Conservation (phyloP, 2,888 invertebrate genomes). For the Apamea epomidion region DNA sequence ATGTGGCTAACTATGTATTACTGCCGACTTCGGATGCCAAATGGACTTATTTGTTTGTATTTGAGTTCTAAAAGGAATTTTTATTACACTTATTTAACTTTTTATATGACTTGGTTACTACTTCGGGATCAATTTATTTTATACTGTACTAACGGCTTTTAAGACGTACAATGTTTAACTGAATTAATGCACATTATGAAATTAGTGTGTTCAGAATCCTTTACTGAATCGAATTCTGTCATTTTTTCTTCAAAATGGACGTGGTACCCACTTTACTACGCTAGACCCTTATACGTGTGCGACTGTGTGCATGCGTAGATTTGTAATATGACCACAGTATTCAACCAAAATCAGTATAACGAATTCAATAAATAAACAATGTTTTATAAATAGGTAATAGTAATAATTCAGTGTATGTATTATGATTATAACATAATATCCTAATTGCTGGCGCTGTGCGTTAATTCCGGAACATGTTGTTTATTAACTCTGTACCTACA, state of each 20-base stretch:
- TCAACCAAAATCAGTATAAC: background rate
- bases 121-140: background rate
- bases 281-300: background rate
- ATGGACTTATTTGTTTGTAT: slow-evolving; percentile 8
- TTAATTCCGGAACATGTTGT: background rate
- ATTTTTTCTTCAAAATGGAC: background rate
- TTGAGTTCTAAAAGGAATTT: background rate
- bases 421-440: background rate
- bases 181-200: background rate
- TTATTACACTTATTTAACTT: background rate
- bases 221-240: background rate
- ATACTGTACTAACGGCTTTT: background rate
- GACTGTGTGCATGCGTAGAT: background rate
- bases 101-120: background rate
- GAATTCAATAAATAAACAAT: background rate
- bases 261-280: too few relatives aligned
- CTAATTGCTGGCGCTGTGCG: background rate
- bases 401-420: background rate
- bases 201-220: background rate
- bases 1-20: slow-evolving; percentile 32
- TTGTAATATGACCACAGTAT: background rate
- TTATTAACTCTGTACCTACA: background rate
- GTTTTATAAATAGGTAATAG: background rate
- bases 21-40: slow-evolving; percentile 17
- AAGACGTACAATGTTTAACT: background rate